Evolutionary conservation across 2,113 vertebrate genomes (phyloP).

Genomic region (Mohoua ochrocephala): DNA sequence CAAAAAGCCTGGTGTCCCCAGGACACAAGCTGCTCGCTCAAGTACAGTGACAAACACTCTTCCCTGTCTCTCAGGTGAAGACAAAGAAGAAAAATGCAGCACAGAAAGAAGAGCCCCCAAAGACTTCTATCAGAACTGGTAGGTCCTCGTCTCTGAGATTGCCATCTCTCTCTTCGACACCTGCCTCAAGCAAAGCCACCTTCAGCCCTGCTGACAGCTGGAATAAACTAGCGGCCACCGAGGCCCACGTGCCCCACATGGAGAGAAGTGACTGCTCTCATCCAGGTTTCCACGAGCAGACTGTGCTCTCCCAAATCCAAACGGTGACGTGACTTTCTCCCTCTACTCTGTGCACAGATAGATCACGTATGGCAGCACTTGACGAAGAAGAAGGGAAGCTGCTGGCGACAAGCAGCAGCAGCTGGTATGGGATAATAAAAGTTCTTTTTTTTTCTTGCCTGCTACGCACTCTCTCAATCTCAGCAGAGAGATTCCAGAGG

Average conservation of each 20-base stretch:
- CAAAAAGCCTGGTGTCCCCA: background rate
- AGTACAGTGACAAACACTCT: background rate
- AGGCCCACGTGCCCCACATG: rapidly evolving
- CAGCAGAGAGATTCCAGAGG: background rate
- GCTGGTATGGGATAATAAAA: background rate
- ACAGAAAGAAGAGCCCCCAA: background rate
- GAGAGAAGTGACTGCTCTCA: background rate
- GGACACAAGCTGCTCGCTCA: background rate
- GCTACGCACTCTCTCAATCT: background rate
- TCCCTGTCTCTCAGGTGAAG: background rate
- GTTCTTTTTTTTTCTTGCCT: background rate
- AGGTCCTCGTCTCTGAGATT: background rate
- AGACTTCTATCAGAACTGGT: background rate
- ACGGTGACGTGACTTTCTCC: background rate
- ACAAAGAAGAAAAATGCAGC: background rate
- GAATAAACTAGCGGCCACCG: background rate
- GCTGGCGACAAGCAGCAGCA: background rate
- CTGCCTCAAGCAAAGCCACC: background rate
- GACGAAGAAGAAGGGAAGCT: background rate
- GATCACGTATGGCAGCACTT: background rate
- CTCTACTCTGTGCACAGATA: background rate
- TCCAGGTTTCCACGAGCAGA: background rate
- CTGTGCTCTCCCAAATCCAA: background rate
- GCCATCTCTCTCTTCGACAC: background rate
- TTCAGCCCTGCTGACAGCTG: background rate